Conservation (phyloP, 2,888 invertebrate genomes). For the Chorisops tibialis region DNA sequence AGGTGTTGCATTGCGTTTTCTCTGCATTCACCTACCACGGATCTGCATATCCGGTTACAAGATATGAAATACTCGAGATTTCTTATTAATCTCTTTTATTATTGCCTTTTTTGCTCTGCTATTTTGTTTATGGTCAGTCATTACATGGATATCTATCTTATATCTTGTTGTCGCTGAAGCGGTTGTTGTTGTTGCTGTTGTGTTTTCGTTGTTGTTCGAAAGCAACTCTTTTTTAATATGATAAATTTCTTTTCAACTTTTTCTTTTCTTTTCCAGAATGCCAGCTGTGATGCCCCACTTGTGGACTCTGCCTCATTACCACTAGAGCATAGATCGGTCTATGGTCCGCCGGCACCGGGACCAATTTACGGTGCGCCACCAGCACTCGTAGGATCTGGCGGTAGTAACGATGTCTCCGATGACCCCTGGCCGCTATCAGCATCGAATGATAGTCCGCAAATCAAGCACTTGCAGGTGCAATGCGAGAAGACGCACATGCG, state of each 20-base stretch:
- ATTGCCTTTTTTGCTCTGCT: too few relatives aligned
- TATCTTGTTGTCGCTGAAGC: too few relatives aligned
- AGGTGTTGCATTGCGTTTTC: too few relatives aligned
- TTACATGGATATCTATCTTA: too few relatives aligned
- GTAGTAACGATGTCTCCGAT: slow-evolving; percentile 59
- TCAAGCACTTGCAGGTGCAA: slow-evolving; percentile 89
- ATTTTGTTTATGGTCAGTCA: too few relatives aligned
- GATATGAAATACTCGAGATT: too few relatives aligned
- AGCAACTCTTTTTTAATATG: background rate
- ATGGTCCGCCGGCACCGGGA: slow-evolving; percentile 64
- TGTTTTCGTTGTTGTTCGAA: background rate
- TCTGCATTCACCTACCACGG: too few relatives aligned
- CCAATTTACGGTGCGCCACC: slow-evolving; percentile 52
- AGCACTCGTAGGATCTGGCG: slow-evolving; percentile 36
- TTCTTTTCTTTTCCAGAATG: slow-evolving; percentile 60
- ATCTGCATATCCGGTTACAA: too few relatives aligned
- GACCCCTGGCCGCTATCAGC: slow-evolving; percentile 87
- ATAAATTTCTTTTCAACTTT: background rate
- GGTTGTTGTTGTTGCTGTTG: too few relatives aligned
- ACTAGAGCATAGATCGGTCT: slow-evolving; percentile 74
- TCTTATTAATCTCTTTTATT: too few relatives aligned
- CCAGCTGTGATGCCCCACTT: slow-evolving; percentile 71
- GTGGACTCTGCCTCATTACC: slow-evolving; percentile 78
- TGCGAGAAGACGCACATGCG: slow-evolving; percentile 95
- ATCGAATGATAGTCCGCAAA: slow-evolving; percentile 83